phyloP scores from a whole-genome alignment of 2,888 invertebrate species.

The Caenorhabditis macrosperma region DNA sequence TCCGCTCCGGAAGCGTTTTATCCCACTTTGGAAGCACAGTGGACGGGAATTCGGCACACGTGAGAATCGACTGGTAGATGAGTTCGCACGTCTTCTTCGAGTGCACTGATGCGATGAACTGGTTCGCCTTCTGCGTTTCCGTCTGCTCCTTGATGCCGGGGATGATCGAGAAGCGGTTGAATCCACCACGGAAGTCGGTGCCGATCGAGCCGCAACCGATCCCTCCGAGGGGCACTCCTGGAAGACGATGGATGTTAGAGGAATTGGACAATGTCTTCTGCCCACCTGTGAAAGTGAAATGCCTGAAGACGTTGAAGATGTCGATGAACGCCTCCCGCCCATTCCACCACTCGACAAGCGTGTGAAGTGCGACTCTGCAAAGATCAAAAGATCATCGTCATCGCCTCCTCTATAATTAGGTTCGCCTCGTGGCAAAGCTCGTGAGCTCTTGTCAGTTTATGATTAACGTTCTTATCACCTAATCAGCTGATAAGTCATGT shows the following conservation, averaged over 20 bases:
- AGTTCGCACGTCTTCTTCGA: conserved; percentile 49
- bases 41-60: conserved; percentile 57
- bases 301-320: conserved; percentile 80
- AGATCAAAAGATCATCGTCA: too few species aligned
- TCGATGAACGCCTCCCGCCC: conserved; percentile 81
- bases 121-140: conserved; percentile 81
- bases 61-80: conserved; percentile 60
- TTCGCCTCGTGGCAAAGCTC: too few species aligned
- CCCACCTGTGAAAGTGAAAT: conserved; percentile 81
- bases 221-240: conserved; percentile 71
- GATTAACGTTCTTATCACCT: too few species aligned
- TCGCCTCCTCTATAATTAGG: too few species aligned
- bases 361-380: conserved; percentile 61
- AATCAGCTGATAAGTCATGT: too few species aligned
- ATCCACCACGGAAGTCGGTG: conserved; percentile 89
- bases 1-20: conserved; percentile 35
- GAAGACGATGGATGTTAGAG: conserved; percentile 10
- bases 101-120: conserved; percentile 65
- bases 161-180: conserved; percentile 90
- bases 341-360: conserved; percentile 70
- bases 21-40: conserved; percentile 48
- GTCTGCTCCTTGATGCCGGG: conserved; percentile 92
- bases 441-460: background rate
- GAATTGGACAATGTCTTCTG: too few species aligned
- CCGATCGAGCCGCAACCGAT: conserved; percentile 89